Base-by-base conservation (phyloP, 2,113 vertebrate species). In the Ailurus styani region DNA sequence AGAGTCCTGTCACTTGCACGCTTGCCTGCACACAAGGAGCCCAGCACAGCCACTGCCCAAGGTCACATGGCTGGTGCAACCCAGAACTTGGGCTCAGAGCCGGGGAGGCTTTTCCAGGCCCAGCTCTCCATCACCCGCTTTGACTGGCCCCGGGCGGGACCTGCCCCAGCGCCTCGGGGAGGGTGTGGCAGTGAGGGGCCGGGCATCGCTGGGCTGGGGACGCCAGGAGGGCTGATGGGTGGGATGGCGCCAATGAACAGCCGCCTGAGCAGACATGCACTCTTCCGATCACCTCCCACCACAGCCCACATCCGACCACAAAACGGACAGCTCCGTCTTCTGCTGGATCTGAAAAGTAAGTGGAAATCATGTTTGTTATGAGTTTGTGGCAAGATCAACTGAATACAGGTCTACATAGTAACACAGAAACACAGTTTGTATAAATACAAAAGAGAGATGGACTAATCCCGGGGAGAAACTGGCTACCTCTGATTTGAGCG, bases 181-280 rank as follows among this genome's bases (percentile, higher is more conserved):
- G 14, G 40, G 29, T 45, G 54, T 47, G 68, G 50, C 70, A 9
- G 37, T 5, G 12, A n/a, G 50, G n/a, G 52, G 25, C 31, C 23
- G 10, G 52, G 64, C 0, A 0, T 3, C 34, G 29, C 13, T 0
- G 12, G 87, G 78, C 27, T 14, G 13, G 17, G n/a, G 75, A 50
- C 6, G 5, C 15, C 42, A 77, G 73, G 5, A 1, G n/a, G 62
- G 11, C 25, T 1, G 1, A 13, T 31, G 21, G 40, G 31, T 42
- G 5, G 1, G 57, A 72, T 8, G 37, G 8, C 3, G 21, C 20
- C 20, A 20, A n/a, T 3, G 7, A 12, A 42, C 6, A 70, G 7
- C n/a, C 3, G 0, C 8, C 31, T 0, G 8, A 55, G 27, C 27
- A 7, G 34, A 14, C 0, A 0, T 10, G 20, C 62, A 0, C 23